These are phyloP conservation scores for Mechanitis mazaeus DNA, from an alignment of 2,888 invertebrate species.

Conservation along the genomic window DNA sequence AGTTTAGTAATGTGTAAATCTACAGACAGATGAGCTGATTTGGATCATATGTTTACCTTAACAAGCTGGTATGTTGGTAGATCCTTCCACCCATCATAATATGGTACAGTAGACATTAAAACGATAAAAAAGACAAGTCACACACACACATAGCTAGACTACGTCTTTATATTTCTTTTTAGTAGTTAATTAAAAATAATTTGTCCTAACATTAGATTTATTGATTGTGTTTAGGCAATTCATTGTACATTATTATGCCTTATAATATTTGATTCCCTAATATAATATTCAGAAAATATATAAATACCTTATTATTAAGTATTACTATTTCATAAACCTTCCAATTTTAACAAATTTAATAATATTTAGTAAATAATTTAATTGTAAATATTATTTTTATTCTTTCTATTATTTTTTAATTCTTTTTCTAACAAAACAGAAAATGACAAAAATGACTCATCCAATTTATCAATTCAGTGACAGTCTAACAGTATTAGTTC, in stretches of 20 bases:
- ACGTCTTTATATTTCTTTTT: conserved; percentile 30
- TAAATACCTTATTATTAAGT: neutral
- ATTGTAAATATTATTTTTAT: no score
- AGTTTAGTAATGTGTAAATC: conserved; percentile 63
- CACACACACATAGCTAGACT: conserved; percentile 68
- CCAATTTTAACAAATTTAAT: no score
- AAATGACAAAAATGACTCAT: neutral
- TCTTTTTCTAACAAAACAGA: neutral
- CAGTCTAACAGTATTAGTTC: conserved; percentile 8
- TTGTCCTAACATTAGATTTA: conserved; percentile 13
- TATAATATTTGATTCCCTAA: no score
- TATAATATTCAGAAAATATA: no score
- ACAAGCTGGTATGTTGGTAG: conserved; percentile 81
- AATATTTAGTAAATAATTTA: no score
- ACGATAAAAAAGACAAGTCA: conserved; percentile 74
- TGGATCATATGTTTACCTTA: conserved; percentile 75
- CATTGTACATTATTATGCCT: no score
- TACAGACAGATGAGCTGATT: conserved; percentile 60
- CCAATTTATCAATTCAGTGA: conserved; percentile 5
- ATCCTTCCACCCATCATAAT: conserved; percentile 77
- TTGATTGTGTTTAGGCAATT: no score
- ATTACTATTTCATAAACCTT: neutral
- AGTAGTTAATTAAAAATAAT: conserved; percentile 26
- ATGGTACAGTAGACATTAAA: conserved; percentile 74
- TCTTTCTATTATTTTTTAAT: neutral